Base-by-base conservation (phyloP, 2,888 invertebrate species). In the Argyresthia goedartella region DNA sequence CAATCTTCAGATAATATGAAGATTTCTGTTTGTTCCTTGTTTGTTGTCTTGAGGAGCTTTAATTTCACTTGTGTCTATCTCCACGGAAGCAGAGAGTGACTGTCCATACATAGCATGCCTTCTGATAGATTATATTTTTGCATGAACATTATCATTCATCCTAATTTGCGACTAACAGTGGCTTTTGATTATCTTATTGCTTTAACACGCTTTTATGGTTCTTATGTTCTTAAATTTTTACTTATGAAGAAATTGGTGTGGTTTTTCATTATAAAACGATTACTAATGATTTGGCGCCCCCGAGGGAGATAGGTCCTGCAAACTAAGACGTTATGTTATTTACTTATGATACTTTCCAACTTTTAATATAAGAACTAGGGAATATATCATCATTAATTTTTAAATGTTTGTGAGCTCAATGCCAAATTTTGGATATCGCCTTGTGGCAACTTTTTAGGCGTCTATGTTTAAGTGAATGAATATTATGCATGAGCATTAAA, bases 231-330 rank as follows among this genome's bases (percentile, higher is more conserved):
- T 47, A 33, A 45, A n/a, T 48, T 35, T 49, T 53, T 34, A 11
- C 25, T 25, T 11, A 51, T 69, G 81, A 85, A 86, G 84, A 77
- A 81, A 82, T 78, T 77, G 85, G 84, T 86, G 82, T 85, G 74
- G 71, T 66, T 69, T 67, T 69, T 63, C 64, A 55, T 60, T 60
- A 62, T 69, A 47, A n/a, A 36, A 51, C 6, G 43, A 44, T 14
- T 34, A 50, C 10, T 63, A 62, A 74, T 73, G 82, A 82, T 84
- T 85, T 85, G 86, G 81, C 86, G 77, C 86, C 77, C 80, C 79
- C 61, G 73, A 69, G 76, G 76, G 79, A 75, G 66, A 69, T 78
- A 80, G 79, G 78, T 77, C 71, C 67, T 70, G 53, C 47, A 48
- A 53, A 47, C 39, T 52, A 50, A 52, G 44, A 15, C 16, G 14